These are phyloP conservation scores for Edolisoma coerulescens DNA, from an alignment of 2,113 vertebrate species.

Conservation along the genomic window DNA sequence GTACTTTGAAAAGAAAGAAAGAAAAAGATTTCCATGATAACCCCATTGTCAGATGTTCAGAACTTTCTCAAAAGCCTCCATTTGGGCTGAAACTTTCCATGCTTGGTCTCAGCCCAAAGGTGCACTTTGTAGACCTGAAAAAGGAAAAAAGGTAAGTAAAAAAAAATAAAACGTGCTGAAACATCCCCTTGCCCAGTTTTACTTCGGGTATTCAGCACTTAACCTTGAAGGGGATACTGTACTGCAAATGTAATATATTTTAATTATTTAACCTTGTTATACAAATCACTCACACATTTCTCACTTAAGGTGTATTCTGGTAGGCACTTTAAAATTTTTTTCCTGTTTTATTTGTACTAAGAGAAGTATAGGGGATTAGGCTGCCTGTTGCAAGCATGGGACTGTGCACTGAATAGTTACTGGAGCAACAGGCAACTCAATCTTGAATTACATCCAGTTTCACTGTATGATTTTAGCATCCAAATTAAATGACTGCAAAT, in stretches of 20 bases:
- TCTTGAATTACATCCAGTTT: not conserved
- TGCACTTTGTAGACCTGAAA: slow-evolving; percentile 68
- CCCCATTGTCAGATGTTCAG: slow-evolving; percentile 68
- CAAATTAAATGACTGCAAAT: not conserved
- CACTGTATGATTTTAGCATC: not conserved
- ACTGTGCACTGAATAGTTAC: not conserved
- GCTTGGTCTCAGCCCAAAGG: slow-evolving; percentile 68
- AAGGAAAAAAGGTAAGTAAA: slow-evolving; percentile 70
- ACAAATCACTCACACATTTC: not conserved
- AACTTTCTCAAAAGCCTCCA: slow-evolving; percentile 68
- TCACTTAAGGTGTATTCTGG: not conserved
- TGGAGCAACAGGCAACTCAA: not conserved
- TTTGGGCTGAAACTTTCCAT: slow-evolving; percentile 70
- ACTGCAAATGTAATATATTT: slow-evolving; percentile 40
- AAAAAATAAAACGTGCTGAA: slow-evolving; percentile 63
- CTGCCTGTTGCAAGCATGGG: not conserved
- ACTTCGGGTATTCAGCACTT: slow-evolving; percentile 57
- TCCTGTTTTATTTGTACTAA: not conserved
- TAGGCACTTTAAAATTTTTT: not conserved
- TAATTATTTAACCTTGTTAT: not conserved
- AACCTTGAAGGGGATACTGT: slow-evolving; percentile 14
- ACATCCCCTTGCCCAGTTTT: slow-evolving; percentile 56
- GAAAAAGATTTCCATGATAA: slow-evolving; percentile 64
- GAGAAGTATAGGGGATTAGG: not conserved
- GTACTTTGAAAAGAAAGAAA: slow-evolving; percentile 59